Evolutionary conservation across 2,113 vertebrate species (phyloP).

Genomic region (Dicrurus megarhynchus): DNA sequence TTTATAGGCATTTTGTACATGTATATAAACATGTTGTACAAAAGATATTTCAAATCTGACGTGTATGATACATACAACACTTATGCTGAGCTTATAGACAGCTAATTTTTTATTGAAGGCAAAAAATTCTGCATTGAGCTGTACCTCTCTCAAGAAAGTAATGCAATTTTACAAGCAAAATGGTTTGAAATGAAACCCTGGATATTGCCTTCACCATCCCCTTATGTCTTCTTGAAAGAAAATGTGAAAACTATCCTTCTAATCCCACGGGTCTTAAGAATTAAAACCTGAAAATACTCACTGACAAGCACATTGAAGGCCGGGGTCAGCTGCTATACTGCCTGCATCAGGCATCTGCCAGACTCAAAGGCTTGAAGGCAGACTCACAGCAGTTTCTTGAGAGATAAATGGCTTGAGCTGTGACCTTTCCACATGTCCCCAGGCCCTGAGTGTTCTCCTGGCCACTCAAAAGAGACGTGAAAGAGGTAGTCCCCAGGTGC

Average conservation of each 20-base stretch:
- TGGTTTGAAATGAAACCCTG: background rate
- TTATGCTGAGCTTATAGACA: background rate
- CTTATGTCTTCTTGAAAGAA: background rate
- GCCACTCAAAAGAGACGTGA: accelerated
- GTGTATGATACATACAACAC: background rate
- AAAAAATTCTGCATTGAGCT: background rate
- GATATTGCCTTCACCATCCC: background rate
- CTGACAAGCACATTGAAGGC: accelerated
- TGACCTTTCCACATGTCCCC: background rate
- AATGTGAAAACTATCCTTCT: background rate
- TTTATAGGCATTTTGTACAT: background rate
- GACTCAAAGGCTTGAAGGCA: background rate
- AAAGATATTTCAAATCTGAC: background rate
- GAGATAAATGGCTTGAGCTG: background rate
- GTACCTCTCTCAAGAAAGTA: background rate
- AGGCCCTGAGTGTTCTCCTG: background rate
- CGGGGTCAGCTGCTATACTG: accelerated
- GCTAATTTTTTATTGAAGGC: background rate
- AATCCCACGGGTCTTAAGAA: background rate
- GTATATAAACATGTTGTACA: background rate
- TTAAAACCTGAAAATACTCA: background rate
- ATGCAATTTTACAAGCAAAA: background rate
- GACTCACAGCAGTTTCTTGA: background rate
- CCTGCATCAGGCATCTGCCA: background rate
- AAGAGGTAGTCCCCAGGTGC: background rate